These are phyloP conservation scores for Apomyelois bistriatella DNA, from an alignment of 2,888 invertebrate genomes.

Conservation along the genomic window DNA sequence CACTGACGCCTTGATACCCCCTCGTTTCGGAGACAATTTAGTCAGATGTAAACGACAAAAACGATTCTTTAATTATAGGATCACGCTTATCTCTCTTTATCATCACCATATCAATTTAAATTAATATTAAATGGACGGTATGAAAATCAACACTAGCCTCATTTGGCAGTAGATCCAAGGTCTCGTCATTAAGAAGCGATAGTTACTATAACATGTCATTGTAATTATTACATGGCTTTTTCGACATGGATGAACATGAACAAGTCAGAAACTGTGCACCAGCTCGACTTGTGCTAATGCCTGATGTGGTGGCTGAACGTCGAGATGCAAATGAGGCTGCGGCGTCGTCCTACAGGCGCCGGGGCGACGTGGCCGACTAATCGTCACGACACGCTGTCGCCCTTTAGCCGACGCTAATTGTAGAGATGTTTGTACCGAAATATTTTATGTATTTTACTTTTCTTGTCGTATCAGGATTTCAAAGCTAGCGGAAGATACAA, in stretches of 20 bases:
- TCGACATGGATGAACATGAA: neutral
- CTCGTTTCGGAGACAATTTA: neutral
- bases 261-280: neutral
- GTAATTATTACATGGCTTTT: neutral
- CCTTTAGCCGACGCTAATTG: neutral
- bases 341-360: conserved; percentile 45
- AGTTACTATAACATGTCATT: too few relatives aligned
- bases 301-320: conserved; percentile 7
- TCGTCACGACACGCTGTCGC: conserved; percentile 15
- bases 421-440: conserved; percentile 18
- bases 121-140: too few relatives aligned
- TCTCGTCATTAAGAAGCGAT: too few relatives aligned
- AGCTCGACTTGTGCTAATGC: conserved; percentile 7
- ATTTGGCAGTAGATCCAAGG: too few relatives aligned
- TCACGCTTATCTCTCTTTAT: too few relatives aligned
- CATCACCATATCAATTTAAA: too few relatives aligned
- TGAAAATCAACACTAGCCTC: too few relatives aligned
- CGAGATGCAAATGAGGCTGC: conserved; percentile 62
- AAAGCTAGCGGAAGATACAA: too few relatives aligned
- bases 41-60: too few relatives aligned
- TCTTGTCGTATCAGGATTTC: too few relatives aligned
- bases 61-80: too few relatives aligned
- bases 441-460: conserved; percentile 15
- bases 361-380: conserved; percentile 29
- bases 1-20: neutral